Percentiles rank a stretch among this genome's conserved stretches.
phyloP scores from a whole-genome alignment of 1,140 invertebrate species.

The Manduca sexta region DNA sequence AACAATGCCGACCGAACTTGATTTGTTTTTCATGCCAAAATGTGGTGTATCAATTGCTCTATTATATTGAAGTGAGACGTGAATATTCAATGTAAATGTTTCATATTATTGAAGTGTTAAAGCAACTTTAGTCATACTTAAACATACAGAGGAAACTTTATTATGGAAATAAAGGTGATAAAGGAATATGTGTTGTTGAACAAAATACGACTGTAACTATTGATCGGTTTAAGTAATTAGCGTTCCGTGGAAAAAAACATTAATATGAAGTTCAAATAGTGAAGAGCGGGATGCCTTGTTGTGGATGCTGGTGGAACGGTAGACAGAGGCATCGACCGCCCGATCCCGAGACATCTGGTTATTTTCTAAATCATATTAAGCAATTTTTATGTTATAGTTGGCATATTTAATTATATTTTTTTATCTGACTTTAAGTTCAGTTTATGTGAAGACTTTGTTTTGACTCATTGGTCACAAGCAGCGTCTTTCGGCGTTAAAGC shows the following conservation, averaged over 20 bases:
- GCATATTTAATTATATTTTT: too few relatives aligned
- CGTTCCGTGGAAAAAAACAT: too few relatives aligned
- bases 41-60: not conserved
- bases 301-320: conserved; percentile 67
- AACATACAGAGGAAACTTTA: not conserved
- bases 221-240: too few relatives aligned
- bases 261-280: conserved; percentile 4
- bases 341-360: conserved; percentile 43
- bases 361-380: conserved; percentile 10
- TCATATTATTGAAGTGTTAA: too few relatives aligned
- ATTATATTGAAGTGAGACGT: not conserved
- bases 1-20: conserved; percentile 1
- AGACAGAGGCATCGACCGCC: conserved; percentile 64
- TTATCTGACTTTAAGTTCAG: too few relatives aligned
- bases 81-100: not conserved
- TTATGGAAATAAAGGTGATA: not conserved
- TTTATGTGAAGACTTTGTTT: too few relatives aligned
- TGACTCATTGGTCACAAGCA: too few relatives aligned
- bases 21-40: not conserved
- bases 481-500: too few relatives aligned
- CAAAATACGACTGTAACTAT: too few relatives aligned
- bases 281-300: conserved; percentile 49
- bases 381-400: not conserved
- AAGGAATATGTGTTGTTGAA: not conserved
- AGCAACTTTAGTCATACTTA: too few relatives aligned